A percentile compares a stretch with the other conserved stretches of the same genome.
Conservation (phyloP, 2,797 vertebrate species). For the Novumbra hubbsi region DNA sequence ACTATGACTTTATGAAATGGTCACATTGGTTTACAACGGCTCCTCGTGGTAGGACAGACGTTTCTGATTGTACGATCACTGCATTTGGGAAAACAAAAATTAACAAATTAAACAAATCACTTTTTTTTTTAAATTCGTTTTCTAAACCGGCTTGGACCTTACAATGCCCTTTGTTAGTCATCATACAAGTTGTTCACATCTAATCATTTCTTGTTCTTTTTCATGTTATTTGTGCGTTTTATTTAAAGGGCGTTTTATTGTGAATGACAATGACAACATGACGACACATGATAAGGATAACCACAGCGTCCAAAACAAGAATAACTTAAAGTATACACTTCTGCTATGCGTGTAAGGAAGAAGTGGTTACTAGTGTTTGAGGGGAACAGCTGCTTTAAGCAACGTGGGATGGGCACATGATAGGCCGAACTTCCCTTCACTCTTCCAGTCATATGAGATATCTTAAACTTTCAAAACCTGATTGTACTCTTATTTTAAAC, state of each 20-base stretch:
- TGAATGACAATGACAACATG: not conserved
- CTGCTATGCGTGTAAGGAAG: constrained; percentile 57
- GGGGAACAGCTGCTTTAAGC: constrained; percentile 71
- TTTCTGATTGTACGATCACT: constrained; percentile 37
- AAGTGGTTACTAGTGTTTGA: constrained; percentile 62
- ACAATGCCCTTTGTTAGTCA: not conserved
- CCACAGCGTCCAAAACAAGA: not conserved
- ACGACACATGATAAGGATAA: not conserved
- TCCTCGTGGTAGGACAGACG: constrained; percentile 49
- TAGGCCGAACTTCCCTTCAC: constrained; percentile 58
- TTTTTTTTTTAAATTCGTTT: not conserved
- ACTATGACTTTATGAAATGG: constrained; percentile 76
- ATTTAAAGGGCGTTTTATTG: not conserved
- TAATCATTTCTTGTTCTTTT: too few species aligned
- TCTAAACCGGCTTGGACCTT: not conserved
- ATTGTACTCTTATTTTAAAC: constrained; percentile 9
- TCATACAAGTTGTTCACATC: too few species aligned
- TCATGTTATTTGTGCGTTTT: too few species aligned
- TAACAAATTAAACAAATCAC: not conserved
- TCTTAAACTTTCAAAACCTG: constrained; percentile 55
- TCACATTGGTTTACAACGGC: constrained; percentile 49
- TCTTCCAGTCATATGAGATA: constrained; percentile 44
- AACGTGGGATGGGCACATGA: constrained; percentile 55
- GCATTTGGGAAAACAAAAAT: constrained; percentile 60
- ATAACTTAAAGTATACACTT: not conserved